These are phyloP conservation scores for Plectus sambesii DNA, from an alignment of 1,140 invertebrate genomes.

Conservation along the genomic window DNA sequence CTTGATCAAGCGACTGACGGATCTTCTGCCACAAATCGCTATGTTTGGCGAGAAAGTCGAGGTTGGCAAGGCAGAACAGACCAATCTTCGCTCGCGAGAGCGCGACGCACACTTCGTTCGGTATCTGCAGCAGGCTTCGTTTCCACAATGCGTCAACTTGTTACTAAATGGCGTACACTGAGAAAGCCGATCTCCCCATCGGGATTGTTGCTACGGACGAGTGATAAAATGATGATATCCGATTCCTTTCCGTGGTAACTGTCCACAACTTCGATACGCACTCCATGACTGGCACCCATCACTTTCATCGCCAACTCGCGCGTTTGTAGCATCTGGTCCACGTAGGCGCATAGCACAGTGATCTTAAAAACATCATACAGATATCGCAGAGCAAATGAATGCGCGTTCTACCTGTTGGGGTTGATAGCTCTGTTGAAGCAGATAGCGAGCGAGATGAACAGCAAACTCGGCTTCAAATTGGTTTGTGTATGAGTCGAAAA, in stretches of 20 bases:
- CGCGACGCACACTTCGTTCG: constrained; percentile 70
- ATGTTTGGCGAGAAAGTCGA: constrained; percentile 51
- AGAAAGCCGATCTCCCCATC: constrained; percentile 65
- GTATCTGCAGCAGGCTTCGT: constrained; percentile 48
- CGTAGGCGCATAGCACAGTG: constrained; percentile 48
- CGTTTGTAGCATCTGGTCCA: constrained; percentile 45
- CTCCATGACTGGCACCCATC: constrained; percentile 25
- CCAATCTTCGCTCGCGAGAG: constrained; percentile 67
- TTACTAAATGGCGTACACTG: constrained; percentile 27
- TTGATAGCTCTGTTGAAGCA: constrained; percentile 46
- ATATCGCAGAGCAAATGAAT: not conserved
- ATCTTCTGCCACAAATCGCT: constrained; percentile 49
- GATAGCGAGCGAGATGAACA: constrained; percentile 41
- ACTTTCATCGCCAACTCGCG: constrained; percentile 20
- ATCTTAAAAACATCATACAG: constrained; percentile 35
- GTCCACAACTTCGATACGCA: constrained; percentile 59
- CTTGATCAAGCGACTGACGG: constrained; percentile 25
- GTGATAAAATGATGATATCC: constrained; percentile 67
- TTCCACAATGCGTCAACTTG: too few relatives aligned
- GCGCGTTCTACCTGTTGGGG: constrained; percentile 13
- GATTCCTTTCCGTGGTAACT: constrained; percentile 76
- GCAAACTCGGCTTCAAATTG: constrained; percentile 45
- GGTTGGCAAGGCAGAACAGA: constrained; percentile 59
- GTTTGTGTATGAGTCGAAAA: constrained; percentile 45
- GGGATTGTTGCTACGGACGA: constrained; percentile 62